These are phyloP conservation scores for Ommatoiulus sabulosus DNA, from an alignment of 2,888 invertebrate species.

Conservation along the genomic window DNA sequence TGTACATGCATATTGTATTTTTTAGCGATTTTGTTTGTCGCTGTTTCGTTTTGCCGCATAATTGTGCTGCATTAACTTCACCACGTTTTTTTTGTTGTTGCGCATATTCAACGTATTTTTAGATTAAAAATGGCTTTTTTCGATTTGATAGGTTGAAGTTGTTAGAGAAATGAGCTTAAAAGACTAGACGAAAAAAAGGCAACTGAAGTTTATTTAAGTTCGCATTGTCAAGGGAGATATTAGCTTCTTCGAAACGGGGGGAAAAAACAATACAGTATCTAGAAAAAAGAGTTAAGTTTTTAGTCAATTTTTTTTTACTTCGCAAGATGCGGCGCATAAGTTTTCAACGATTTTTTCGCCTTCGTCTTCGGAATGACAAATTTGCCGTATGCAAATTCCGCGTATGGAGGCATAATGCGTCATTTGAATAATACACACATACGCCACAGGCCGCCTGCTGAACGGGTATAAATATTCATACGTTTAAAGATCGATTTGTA, in stretches of 20 bases:
- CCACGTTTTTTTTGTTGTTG: not conserved
- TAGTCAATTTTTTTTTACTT: not conserved
- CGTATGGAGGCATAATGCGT: conserved; percentile 9
- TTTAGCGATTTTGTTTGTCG: not conserved
- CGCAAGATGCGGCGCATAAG: conserved; percentile 6
- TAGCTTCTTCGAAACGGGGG: not conserved
- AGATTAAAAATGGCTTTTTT: not conserved
- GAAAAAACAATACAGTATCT: not conserved
- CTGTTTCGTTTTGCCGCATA: not conserved
- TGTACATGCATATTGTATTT: too few species aligned
- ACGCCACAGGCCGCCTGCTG: not conserved
- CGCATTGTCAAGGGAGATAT: conserved; percentile 22
- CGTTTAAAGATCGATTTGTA: conserved; percentile 55
- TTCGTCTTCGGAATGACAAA: not conserved
- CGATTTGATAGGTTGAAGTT: conserved; percentile 22
- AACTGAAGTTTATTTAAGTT: not conserved
- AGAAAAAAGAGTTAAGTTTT: not conserved
- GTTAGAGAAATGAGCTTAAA: conserved; percentile 7
- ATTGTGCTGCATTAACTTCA: conserved; percentile 24
- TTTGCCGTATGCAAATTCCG: not conserved
- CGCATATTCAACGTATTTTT: not conserved
- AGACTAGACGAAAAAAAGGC: not conserved
- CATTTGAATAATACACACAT: not conserved
- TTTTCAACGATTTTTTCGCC: not conserved
- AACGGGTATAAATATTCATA: conserved; percentile 53